Percentiles rank a stretch among this genome's conserved stretches.
phyloP scores from a whole-genome alignment of 2,797 vertebrate genomes.

The Eulemur rubriventer region DNA sequence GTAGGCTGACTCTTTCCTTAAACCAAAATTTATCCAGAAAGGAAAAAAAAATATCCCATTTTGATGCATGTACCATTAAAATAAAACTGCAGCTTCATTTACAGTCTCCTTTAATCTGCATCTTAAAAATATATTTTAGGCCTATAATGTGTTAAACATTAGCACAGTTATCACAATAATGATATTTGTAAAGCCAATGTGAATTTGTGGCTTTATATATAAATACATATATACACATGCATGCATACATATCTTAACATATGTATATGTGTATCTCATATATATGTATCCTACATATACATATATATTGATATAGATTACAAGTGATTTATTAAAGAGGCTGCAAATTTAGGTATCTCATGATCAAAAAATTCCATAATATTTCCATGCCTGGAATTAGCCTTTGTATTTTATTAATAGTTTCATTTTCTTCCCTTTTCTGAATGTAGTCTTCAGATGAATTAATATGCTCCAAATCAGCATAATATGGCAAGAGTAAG shows the following conservation, averaged over 20 bases:
- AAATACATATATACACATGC: background rate
- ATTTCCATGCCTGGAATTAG: background rate
- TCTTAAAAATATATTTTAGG: background rate
- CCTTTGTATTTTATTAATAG: background rate
- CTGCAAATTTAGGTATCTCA: background rate
- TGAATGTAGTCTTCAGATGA: constrained; percentile 48
- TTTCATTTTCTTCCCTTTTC: constrained; percentile 17
- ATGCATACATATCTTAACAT: background rate
- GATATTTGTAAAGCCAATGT: background rate
- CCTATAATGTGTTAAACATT: background rate
- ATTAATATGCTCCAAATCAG: constrained; percentile 67
- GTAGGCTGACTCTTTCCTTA: constrained; percentile 53
- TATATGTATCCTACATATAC: background rate
- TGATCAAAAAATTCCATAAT: background rate
- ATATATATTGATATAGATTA: background rate
- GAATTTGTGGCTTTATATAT: background rate
- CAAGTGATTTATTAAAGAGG: background rate
- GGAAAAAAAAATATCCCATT: constrained; percentile 18
- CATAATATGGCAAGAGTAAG: constrained; percentile 64
- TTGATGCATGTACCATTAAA: background rate
- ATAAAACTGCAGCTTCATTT: background rate
- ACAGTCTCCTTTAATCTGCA: background rate
- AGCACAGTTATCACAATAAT: background rate
- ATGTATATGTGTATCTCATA: background rate
- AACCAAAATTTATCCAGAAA: constrained; percentile 50